Percentiles rank a stretch among this genome's conserved stretches.
Conservation (phyloP, 2,797 vertebrate genomes). For the Periparus ater region DNA sequence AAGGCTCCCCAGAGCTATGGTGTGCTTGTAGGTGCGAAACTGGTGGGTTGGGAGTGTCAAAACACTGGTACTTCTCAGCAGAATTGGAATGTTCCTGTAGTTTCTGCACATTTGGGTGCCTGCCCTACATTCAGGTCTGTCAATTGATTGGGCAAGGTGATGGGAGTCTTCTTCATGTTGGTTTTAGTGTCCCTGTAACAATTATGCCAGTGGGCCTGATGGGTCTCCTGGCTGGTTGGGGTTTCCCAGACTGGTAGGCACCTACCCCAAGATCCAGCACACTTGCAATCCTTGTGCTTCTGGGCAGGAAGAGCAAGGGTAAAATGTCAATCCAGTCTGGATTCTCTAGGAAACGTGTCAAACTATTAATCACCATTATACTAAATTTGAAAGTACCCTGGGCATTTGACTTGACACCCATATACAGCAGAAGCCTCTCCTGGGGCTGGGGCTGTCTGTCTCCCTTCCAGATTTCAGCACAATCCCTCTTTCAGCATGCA, state of each 20-base stretch:
- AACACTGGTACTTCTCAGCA: background rate
- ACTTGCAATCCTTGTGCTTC: background rate
- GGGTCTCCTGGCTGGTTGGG: background rate
- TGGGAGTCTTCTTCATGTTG: background rate
- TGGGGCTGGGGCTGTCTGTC: background rate
- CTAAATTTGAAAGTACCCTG: background rate
- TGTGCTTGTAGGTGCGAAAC: background rate
- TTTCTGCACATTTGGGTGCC: rapidly evolving
- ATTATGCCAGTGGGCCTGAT: rapidly evolving
- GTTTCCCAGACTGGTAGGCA: background rate
- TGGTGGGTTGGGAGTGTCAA: background rate
- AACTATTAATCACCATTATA: background rate
- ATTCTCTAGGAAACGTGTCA: background rate
- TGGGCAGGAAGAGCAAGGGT: background rate
- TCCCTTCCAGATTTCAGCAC: background rate
- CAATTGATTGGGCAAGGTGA: no score
- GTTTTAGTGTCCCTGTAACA: background rate
- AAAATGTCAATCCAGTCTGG: background rate
- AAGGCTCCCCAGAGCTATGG: background rate
- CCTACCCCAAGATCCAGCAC: background rate
- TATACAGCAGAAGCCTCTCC: background rate
- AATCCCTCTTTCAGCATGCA: background rate
- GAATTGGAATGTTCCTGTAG: background rate
- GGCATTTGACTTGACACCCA: background rate
- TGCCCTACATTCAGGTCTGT: background rate